Conservation (phyloP, 2,888 invertebrate genomes). For the Luperina nickerlii region DNA sequence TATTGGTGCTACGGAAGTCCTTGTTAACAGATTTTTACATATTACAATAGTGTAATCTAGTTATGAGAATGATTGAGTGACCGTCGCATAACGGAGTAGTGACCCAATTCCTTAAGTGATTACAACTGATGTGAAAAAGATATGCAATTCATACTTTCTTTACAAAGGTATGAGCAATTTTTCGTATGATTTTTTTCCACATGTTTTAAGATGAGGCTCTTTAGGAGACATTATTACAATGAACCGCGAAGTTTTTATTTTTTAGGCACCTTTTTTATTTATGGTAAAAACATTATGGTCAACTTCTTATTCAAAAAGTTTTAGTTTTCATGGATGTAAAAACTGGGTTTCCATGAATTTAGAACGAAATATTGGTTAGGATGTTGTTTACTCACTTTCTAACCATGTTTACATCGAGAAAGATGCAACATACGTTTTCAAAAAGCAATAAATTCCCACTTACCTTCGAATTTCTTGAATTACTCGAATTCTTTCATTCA, state of each 20-base stretch:
- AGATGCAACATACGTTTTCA: not conserved
- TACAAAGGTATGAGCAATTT: not conserved
- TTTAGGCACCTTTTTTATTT: not conserved
- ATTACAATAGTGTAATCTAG: conserved; percentile 23
- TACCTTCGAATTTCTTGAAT: conserved; percentile 43
- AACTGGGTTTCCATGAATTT: not conserved
- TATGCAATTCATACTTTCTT: conserved; percentile 40
- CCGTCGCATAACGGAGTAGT: conserved; percentile 19
- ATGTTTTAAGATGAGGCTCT: not conserved
- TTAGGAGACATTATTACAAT: not conserved
- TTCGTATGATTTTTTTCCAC: too few relatives aligned
- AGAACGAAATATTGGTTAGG: not conserved
- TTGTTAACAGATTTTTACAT: conserved; percentile 25
- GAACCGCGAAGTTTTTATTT: not conserved
- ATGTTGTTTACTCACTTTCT: conserved; percentile 30
- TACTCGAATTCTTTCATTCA: conserved; percentile 8
- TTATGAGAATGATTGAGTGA: conserved; percentile 34
- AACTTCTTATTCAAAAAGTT: not conserved
- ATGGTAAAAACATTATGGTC: conserved; percentile 3
- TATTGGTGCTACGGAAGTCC: not conserved
- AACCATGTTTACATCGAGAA: conserved; percentile 32
- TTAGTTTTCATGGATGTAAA: not conserved
- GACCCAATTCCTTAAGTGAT: conserved; percentile 61
- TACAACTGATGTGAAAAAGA: conserved; percentile 47
- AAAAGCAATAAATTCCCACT: conserved; percentile 23